phyloP scores from a whole-genome alignment of 2,113 vertebrate species.

The Nicator chloris region DNA sequence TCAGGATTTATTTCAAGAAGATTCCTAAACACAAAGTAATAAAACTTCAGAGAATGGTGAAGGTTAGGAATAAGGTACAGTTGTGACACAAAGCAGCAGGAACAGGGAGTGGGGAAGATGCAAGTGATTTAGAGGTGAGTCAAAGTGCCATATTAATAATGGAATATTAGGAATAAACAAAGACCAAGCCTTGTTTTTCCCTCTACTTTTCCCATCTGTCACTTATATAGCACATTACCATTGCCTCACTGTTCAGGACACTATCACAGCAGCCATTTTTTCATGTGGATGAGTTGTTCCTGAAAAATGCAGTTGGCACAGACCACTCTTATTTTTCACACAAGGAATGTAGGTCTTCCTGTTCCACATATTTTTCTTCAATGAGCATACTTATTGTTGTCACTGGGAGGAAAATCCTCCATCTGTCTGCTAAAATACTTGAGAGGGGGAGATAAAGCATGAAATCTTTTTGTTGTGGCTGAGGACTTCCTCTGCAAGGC shows the following conservation, averaged over 20 bases:
- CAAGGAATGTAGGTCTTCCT: slow-evolving; percentile 56
- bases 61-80: background rate
- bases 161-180: background rate
- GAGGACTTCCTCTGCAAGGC: slow-evolving; percentile 51
- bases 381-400: slow-evolving; percentile 53
- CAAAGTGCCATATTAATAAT: background rate
- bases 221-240: background rate
- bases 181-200: background rate
- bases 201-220: background rate
- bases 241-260: background rate
- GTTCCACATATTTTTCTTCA: slow-evolving; percentile 54
- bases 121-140: background rate
- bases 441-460: slow-evolving; percentile 35
- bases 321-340: slow-evolving; percentile 34
- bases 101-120: background rate
- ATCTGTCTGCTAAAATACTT: slow-evolving; percentile 52
- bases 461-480: slow-evolving; percentile 41
- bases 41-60: background rate
- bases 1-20: background rate
- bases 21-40: background rate
- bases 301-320: slow-evolving; percentile 46
- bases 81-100: background rate
- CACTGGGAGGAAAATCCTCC: slow-evolving; percentile 39
- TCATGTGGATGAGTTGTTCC: slow-evolving; percentile 23
- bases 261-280: background rate